These are phyloP conservation scores for Drosophila bunnanda DNA, from an alignment of 2,888 invertebrate genomes.

Conservation along the genomic window DNA sequence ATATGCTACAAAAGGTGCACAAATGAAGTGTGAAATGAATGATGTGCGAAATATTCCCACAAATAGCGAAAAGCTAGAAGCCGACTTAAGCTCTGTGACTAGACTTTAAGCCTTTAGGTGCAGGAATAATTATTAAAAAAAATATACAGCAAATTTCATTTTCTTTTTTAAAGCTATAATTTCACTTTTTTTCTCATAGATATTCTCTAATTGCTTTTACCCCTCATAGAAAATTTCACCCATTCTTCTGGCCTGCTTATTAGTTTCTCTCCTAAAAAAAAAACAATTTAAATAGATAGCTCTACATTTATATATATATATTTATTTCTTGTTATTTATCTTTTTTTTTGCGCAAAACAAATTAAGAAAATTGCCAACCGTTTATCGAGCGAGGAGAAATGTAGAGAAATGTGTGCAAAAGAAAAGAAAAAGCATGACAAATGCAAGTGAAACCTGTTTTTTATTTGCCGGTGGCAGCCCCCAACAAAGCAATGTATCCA, in stretches of 20 bases:
- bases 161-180: not conserved
- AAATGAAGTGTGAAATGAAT: conserved; percentile 40
- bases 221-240: conserved; percentile 20
- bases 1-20: conserved; percentile 18
- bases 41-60: conserved; percentile 32
- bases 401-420: conserved; percentile 38
- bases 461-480: conserved; percentile 37
- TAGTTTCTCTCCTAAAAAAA: conserved; percentile 29
- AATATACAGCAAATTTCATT: not conserved
- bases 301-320: conserved; percentile 28
- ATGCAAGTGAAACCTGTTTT: conserved; percentile 69
- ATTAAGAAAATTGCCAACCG: conserved; percentile 58
- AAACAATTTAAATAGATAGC: conserved; percentile 29
- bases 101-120: conserved; percentile 4
- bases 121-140: not conserved
- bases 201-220: conserved; percentile 15
- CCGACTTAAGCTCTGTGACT: not conserved
- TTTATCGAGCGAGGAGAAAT: conserved; percentile 47
- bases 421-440: conserved; percentile 69
- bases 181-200: conserved; percentile 6
- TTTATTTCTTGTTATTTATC: conserved; percentile 14
- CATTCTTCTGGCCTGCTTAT: conserved; percentile 21
- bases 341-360: conserved; percentile 40
- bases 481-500: conserved; percentile 26
- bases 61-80: conserved; percentile 12